These are phyloP conservation scores for Neogobius melanostomus DNA, from an alignment of 2,113 vertebrate species.

Conservation along the genomic window DNA sequence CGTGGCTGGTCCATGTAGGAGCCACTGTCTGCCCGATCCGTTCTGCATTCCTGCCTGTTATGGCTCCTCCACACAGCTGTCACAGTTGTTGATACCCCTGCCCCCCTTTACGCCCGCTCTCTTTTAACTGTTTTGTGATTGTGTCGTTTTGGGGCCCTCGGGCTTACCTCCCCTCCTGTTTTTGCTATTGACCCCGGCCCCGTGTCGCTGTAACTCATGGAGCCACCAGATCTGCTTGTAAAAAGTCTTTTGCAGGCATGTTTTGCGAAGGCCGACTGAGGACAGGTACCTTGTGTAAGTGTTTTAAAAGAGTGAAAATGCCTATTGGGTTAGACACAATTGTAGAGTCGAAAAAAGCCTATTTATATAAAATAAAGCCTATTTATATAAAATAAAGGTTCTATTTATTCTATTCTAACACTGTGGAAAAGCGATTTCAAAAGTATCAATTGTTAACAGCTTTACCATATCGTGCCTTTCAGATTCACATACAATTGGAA, in stretches of 20 bases:
- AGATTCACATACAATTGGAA: no score
- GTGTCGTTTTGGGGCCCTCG: conserved; percentile 18
- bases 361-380: no score
- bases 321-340: background rate
- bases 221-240: conserved; percentile 11
- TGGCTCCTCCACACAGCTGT: conserved; percentile 68
- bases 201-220: conserved; percentile 18
- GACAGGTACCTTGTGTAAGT: conserved; percentile 1
- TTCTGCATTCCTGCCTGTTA: conserved; percentile 72
- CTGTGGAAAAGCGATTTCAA: background rate
- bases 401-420: background rate
- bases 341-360: background rate
- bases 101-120: conserved; percentile 18
- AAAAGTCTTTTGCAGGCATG: conserved; percentile 3
- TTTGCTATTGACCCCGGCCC: conserved; percentile 43
- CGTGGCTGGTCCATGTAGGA: conserved; percentile 33
- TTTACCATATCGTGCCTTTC: background rate
- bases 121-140: conserved; percentile 16
- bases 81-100: conserved; percentile 64
- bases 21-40: conserved; percentile 59
- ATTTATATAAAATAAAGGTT: no score
- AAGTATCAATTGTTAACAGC: background rate
- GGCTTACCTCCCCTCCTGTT: conserved; percentile 22
- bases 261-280: background rate
- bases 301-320: background rate